phyloP scores from a whole-genome alignment of 2,888 invertebrate genomes.

The Lycophotia porphyrea region DNA sequence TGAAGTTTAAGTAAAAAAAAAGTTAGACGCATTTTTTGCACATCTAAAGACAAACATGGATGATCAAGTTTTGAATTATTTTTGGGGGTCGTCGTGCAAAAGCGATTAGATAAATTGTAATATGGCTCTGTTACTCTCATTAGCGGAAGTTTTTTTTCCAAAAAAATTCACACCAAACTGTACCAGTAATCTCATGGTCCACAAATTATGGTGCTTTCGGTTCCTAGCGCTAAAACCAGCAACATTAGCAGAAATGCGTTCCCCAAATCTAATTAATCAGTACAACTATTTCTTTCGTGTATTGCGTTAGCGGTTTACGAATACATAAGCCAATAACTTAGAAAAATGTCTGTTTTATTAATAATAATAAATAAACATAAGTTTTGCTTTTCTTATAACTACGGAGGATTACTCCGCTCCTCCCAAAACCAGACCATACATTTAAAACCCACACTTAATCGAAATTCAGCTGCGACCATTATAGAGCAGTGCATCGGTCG shows the following conservation, averaged over 20 bases:
- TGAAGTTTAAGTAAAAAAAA: neutral
- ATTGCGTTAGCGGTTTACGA: neutral
- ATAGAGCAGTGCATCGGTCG: constrained; percentile 81
- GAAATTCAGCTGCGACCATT: constrained; percentile 74
- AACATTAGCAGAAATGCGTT: neutral
- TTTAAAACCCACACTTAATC: constrained; percentile 13
- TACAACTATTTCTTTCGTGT: neutral
- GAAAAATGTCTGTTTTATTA: neutral
- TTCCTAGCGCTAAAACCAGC: neutral
- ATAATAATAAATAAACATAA: neutral
- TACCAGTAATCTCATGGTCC: neutral
- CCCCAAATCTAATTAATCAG: neutral
- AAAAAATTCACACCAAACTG: neutral
- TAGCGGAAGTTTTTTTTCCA: neutral
- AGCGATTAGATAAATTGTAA: neutral
- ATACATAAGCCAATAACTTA: neutral
- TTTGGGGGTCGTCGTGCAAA: neutral
- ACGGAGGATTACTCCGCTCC: accelerated
- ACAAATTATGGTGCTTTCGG: neutral
- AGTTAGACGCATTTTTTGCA: neutral
- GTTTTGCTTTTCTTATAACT: neutral
- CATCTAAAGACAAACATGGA: neutral
- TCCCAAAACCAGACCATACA: neutral
- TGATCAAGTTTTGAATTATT: neutral
- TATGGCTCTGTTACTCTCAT: neutral